phyloP scores from a whole-genome alignment of 2,797 vertebrate genomes.

The Labeo calbasu region DNA sequence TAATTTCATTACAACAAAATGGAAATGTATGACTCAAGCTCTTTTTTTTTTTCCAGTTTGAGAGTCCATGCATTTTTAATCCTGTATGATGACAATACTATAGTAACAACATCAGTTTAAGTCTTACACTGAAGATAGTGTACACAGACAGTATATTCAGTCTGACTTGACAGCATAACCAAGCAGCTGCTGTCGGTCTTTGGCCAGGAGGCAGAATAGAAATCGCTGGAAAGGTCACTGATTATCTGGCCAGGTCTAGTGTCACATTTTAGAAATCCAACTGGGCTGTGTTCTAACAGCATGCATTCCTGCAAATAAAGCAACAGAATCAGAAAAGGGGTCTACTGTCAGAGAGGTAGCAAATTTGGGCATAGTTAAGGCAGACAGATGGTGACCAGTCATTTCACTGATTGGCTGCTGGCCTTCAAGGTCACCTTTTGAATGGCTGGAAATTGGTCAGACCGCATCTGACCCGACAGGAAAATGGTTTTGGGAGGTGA shows the following conservation, averaged over 20 bases:
- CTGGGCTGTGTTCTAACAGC: conserved; percentile 64
- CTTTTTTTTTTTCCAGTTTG: background rate
- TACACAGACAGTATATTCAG: conserved; percentile 1
- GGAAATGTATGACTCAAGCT: conserved; percentile 10
- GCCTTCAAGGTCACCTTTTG: conserved; percentile 51
- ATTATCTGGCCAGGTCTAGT: conserved; percentile 68
- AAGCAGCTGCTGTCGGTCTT: conserved; percentile 62
- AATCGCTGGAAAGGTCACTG: conserved; percentile 63
- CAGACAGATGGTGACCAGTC: conserved; percentile 47
- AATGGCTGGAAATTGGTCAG: conserved; percentile 42
- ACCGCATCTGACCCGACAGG: conserved; percentile 12
- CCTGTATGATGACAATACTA: background rate
- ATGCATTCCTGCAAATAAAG: conserved; percentile 63
- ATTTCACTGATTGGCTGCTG: conserved; percentile 50
- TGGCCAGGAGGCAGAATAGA: conserved; percentile 53
- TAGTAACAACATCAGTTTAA: background rate
- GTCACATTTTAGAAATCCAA: conserved; percentile 68
- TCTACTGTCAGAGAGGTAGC: conserved; percentile 57
- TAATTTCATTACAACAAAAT: conserved; percentile 55
- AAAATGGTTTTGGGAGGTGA: conserved; percentile 26
- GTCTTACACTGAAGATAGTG: background rate
- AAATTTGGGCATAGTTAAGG: conserved; percentile 43
- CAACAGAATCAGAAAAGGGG: conserved; percentile 66
- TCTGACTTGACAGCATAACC: conserved; percentile 55
- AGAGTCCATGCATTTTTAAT: conserved; percentile 1